Percentiles rank a stretch among this genome's conserved stretches.
Evolutionary conservation across 2,888 invertebrate species (phyloP).

Genomic region (Thalpophila matura): DNA sequence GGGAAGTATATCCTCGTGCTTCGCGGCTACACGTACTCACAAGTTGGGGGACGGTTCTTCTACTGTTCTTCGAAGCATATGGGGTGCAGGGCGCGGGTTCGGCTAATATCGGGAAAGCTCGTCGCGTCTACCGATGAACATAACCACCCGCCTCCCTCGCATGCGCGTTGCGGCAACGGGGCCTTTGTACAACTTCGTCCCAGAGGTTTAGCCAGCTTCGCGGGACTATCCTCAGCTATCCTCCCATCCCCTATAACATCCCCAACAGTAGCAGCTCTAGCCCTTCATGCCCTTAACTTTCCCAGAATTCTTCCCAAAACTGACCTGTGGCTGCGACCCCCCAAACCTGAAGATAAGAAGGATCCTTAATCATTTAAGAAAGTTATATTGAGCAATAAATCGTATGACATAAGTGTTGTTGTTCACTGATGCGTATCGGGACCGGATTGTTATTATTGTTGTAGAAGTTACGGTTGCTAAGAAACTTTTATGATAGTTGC

Average conservation of each 20-base stretch:
- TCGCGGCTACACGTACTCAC: conserved; percentile 87
- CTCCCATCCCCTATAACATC: conserved; percentile 77
- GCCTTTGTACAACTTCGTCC: conserved; percentile 87
- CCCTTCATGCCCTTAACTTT: conserved; percentile 83
- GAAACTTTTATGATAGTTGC: conserved; percentile 3
- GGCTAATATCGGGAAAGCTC: conserved; percentile 81
- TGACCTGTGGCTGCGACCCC: conserved; percentile 81
- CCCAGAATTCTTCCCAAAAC: conserved; percentile 85
- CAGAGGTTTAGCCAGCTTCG: conserved; percentile 64
- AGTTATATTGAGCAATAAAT: conserved; percentile 48
- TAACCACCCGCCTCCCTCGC: conserved; percentile 86
- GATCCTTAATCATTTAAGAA: conserved; percentile 67
- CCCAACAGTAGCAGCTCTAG: conserved; percentile 77
- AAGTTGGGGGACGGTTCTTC: conserved; percentile 88
- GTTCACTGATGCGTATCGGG: conserved; percentile 29
- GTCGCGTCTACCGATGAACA: conserved; percentile 84
- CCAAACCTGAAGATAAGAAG: conserved; percentile 80
- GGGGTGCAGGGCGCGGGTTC: conserved; percentile 85
- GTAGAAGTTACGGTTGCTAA: conserved; percentile 1
- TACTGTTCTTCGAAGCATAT: conserved; percentile 89
- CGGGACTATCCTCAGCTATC: conserved; percentile 64
- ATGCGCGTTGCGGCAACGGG: conserved; percentile 87
- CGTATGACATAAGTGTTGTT: conserved; percentile 25
- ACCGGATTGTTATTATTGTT: conserved; percentile 31
- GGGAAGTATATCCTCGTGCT: conserved; percentile 88